phyloP scores from a whole-genome alignment of 2,888 invertebrate genomes.

The Philhelius pedissequus region DNA sequence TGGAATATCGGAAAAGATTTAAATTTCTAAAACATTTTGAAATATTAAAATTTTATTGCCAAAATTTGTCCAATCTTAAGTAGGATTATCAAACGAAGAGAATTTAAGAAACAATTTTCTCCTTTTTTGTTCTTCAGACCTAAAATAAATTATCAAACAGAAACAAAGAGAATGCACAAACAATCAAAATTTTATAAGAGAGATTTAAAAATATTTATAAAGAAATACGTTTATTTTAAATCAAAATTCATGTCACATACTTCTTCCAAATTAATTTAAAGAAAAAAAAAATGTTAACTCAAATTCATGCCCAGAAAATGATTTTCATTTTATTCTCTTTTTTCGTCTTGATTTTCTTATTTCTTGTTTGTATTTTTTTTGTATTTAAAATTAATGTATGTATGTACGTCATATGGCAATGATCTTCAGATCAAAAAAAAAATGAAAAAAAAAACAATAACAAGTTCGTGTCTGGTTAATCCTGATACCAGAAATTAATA shows the following conservation, averaged over 20 bases:
- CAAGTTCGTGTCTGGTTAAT: constrained; percentile 15
- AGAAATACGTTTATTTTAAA: background rate
- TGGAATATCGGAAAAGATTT: too few relatives aligned
- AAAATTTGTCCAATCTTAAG: too few relatives aligned
- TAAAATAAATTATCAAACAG: too few relatives aligned
- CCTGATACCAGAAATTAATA: constrained; percentile 1
- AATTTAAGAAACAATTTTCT: too few relatives aligned
- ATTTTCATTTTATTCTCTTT: background rate
- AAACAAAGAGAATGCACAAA: too few relatives aligned
- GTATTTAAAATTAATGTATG: background rate
- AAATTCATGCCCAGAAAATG: background rate
- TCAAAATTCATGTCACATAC: background rate
- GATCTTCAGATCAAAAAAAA: constrained; percentile 40
- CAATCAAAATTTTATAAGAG: too few relatives aligned
- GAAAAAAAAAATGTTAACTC: background rate
- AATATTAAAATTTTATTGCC: too few relatives aligned
- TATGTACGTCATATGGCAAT: constrained; percentile 44
- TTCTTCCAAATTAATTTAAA: background rate
- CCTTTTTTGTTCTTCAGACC: too few relatives aligned
- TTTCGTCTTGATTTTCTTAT: background rate
- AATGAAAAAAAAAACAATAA: constrained; percentile 1
- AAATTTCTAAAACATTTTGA: too few relatives aligned
- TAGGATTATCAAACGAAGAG: too few relatives aligned
- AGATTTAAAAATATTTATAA: background rate
- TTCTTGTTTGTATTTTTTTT: background rate